Conservation (phyloP, 35 echinoderm and acorn worm species). For the Apostichopus parvimensis region DNA sequence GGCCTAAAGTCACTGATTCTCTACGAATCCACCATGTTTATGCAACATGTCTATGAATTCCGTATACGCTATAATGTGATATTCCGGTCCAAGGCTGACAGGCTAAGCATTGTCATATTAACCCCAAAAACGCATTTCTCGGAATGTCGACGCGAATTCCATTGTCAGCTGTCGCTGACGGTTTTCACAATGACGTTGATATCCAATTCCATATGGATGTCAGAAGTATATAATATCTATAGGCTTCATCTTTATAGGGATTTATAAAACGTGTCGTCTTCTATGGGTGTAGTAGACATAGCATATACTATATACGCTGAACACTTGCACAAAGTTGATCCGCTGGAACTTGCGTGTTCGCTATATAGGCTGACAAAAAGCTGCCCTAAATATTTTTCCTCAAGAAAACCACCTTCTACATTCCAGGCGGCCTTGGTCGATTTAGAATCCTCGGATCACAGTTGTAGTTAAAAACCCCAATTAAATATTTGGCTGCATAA, state of each 20-base stretch:
- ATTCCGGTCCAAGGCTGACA: too few relatives aligned
- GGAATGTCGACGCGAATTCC: background rate
- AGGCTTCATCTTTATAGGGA: too few relatives aligned
- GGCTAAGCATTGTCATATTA: background rate
- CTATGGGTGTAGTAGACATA: too few relatives aligned
- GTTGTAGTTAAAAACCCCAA: constrained; percentile 6
- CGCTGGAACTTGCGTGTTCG: background rate
- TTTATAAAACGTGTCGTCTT: too few relatives aligned
- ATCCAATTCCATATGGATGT: background rate
- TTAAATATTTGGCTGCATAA: constrained; percentile 38
- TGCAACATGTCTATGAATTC: too few relatives aligned
- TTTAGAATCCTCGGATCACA: constrained; percentile 13
- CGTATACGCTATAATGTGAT: too few relatives aligned
- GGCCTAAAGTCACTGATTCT: too few relatives aligned
- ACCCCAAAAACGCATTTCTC: background rate
- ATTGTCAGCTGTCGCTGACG: background rate
- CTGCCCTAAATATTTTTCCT: background rate
- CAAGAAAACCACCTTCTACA: constrained; percentile 40
- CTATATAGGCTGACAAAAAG: background rate
- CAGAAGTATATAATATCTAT: background rate
- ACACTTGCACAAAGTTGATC: too few relatives aligned
- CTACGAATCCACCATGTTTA: too few relatives aligned
- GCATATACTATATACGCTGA: too few relatives aligned
- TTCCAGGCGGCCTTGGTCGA: background rate
- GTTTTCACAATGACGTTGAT: background rate